phyloP scores from a whole-genome alignment of 2,888 invertebrate species.

The Clanis bilineata region DNA sequence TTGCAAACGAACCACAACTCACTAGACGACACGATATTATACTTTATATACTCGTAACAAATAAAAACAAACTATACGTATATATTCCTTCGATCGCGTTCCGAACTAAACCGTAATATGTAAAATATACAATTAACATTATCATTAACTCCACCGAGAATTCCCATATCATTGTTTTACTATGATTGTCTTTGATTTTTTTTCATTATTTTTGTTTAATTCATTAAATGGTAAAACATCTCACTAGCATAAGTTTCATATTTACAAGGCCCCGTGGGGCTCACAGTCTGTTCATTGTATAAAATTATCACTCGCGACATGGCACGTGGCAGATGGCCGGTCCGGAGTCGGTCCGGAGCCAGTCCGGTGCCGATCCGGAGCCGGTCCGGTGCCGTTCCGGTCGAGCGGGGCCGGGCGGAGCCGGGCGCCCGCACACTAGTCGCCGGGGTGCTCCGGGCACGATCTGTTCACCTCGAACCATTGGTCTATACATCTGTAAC shows the following conservation, averaged over 20 bases:
- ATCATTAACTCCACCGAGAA: constrained; percentile 65
- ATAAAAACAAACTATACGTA: constrained; percentile 50
- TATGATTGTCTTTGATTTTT: constrained; percentile 70
- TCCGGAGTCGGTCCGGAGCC: constrained; percentile 21
- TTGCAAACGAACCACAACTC: constrained; percentile 32
- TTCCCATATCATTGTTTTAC: constrained; percentile 47
- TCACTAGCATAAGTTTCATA: constrained; percentile 74
- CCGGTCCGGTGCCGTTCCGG: constrained; percentile 22
- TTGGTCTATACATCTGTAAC: constrained; percentile 97
- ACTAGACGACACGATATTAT: constrained; percentile 24
- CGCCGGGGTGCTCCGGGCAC: constrained; percentile 99
- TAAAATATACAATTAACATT: constrained; percentile 63
- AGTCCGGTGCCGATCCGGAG: constrained; percentile 19
- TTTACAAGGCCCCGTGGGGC: constrained; percentile 64
- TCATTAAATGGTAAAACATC: constrained; percentile 74
- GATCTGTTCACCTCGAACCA: constrained; percentile 99
- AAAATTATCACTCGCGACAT: constrained; percentile 74
- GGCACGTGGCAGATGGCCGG: constrained; percentile 43
- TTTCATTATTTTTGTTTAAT: constrained; percentile 45
- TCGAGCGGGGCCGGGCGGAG: constrained; percentile 59
- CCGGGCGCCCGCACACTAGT: constrained; percentile 83
- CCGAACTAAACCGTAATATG: constrained; percentile 61
- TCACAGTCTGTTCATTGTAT: constrained; percentile 74
- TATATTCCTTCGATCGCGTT: constrained; percentile 32
- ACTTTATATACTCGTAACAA: constrained; percentile 49